Percentiles rank a stretch among this genome's conserved stretches.
Evolutionary conservation across 2,888 invertebrate genomes (phyloP).

Genomic region (Smittia aterrima): DNA sequence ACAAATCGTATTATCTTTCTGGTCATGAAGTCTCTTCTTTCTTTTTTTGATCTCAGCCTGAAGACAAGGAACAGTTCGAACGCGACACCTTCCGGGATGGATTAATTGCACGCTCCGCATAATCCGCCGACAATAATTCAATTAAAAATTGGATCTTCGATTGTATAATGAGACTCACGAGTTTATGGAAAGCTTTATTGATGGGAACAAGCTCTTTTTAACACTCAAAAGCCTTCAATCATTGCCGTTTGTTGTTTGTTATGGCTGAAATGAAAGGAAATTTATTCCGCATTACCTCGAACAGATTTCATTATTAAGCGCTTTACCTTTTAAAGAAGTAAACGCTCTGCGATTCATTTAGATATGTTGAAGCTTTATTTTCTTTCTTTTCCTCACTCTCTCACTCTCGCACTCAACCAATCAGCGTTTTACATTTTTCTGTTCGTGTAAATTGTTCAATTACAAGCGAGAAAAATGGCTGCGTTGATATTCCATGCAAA

Average conservation of each 20-base stretch:
- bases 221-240: conserved; percentile 22
- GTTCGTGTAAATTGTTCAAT: conserved; percentile 40
- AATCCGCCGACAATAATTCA: conserved; percentile 16
- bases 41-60: no score
- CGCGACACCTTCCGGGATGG: no score
- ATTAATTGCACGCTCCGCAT: neutral
- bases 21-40: no score
- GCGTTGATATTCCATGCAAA: conserved; percentile 19
- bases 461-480: conserved; percentile 40
- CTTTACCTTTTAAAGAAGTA: conserved; percentile 16
- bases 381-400: neutral
- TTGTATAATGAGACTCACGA: neutral
- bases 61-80: neutral
- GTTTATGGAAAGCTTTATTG: conserved; percentile 25
- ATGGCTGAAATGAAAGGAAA: neutral
- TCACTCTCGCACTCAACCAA: conserved; percentile 23
- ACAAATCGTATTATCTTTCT: conserved; percentile 10
- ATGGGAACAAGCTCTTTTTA: neutral
- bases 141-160: conserved; percentile 11
- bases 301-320: conserved; percentile 12
- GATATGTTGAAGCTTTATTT: neutral
- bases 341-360: conserved; percentile 16
- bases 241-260: conserved; percentile 3
- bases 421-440: conserved; percentile 32
- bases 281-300: conserved; percentile 15